Base-by-base conservation (phyloP, 2,888 invertebrate genomes). In the Anticlea derivata region DNA sequence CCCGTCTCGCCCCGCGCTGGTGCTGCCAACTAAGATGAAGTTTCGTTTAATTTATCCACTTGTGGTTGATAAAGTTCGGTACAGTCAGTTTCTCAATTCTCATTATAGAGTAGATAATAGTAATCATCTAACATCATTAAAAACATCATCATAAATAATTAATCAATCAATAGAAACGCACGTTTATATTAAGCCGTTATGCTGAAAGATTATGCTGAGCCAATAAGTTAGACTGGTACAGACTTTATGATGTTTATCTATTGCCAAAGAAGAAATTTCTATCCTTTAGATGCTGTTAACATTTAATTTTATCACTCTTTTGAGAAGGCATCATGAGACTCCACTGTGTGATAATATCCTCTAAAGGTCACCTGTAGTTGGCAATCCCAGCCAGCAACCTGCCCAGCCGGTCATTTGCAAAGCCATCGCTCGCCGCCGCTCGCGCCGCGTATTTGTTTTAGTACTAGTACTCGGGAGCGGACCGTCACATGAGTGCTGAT, bases 381-480 rank as follows among this genome's bases (percentile, higher is more conserved):
- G 38, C 30, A 26, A 7, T 40, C 20, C 47, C 29, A 17, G 46
- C 50, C 57, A 60, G 61, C 62, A 50, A 30, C 45, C 27, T 37
- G 34, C 30, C 7, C 26, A 23, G 46, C 56, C 41, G 60, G 56
- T 58, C 71, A 65, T 64, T 70, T 61, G 76, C 76, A 67, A 71
- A 73, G 70, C 66, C 57, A 50, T 62, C 61, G 60, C 61, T 54
- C 58, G 57, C 54, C 58, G 51, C 58, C 58, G 43, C 44, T 24
- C 12, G 46, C 50, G 62, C 53, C 53, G 49, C 43, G 48, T 71
- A 62, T 69, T 70, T 68, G 70, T 70, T 69, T 68, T 66, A 65
- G 54, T 72, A 73, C 70, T 73, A 27, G 29, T 58, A 60, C 50
- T 49, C 27, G 1, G 17, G 27, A 8, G n/a, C n/a, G n/a, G 17